Evolutionary conservation across 2,113 vertebrate species (phyloP).

Genomic region (Tachuris rubrigastra): DNA sequence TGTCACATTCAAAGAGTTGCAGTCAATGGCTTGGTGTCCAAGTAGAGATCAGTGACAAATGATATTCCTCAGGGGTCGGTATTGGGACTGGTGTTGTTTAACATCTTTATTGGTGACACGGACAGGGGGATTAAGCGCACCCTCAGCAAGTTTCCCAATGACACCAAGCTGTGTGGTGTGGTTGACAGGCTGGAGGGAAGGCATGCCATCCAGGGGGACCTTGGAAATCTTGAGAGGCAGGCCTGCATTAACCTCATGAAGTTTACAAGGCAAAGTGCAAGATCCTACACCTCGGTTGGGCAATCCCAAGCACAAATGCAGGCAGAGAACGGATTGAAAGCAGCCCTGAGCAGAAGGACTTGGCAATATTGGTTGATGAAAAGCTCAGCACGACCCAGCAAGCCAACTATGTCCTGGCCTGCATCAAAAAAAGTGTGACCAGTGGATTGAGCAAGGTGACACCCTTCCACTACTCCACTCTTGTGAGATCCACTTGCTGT

Average conservation of each 20-base stretch:
- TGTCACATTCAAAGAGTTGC: neutral
- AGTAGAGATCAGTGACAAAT: accelerated
- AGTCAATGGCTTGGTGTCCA: neutral
- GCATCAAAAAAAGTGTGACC: neutral
- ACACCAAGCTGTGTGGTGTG: neutral
- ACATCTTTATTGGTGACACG: neutral
- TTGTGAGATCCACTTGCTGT: neutral
- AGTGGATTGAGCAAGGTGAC: neutral
- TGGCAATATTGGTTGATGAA: neutral
- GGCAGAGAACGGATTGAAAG: neutral
- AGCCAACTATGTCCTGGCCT: neutral
- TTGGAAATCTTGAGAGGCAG: neutral
- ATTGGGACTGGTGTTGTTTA: neutral
- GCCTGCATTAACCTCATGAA: neutral
- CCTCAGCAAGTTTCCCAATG: neutral
- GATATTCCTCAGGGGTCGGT: neutral
- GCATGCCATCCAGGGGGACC: neutral
- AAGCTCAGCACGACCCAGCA: neutral
- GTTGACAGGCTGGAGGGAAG: accelerated
- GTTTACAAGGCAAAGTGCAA: neutral
- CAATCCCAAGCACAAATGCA: neutral
- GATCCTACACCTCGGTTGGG: accelerated
- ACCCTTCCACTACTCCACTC: neutral
- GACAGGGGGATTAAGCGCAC: neutral
- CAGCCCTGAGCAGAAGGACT: neutral